phyloP scores from a whole-genome alignment of 2,113 vertebrate genomes.

The Bubo bubo region DNA sequence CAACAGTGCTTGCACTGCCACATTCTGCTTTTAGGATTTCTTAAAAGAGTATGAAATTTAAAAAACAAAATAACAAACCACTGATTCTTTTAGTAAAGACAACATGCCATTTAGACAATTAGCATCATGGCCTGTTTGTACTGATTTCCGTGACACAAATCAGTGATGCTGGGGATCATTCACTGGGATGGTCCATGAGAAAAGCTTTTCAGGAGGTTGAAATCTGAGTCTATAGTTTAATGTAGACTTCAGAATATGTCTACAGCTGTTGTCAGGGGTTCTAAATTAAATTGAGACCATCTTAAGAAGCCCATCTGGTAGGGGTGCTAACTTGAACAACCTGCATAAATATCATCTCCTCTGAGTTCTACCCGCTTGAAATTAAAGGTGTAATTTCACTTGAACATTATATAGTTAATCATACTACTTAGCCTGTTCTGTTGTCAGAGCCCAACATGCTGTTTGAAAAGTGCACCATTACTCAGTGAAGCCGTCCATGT shows the following conservation, averaged over 20 bases:
- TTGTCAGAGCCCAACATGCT: not conserved
- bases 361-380: not conserved
- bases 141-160: not conserved
- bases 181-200: not conserved
- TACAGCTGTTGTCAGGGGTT: not conserved
- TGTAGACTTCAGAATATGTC: not conserved
- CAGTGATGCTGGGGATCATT: not conserved
- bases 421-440: not conserved
- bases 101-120: not conserved
- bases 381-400: not conserved
- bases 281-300: not conserved
- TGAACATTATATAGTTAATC: not conserved
- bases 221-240: not conserved
- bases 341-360: not conserved
- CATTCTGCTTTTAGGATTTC: not conserved
- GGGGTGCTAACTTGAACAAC: not conserved
- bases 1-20: not conserved
- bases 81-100: not conserved
- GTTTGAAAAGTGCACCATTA: not conserved
- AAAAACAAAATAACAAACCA: not conserved
- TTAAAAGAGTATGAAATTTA: not conserved
- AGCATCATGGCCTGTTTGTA: not conserved
- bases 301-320: not conserved
- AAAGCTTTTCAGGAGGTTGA: not conserved
- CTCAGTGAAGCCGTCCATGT: rapidly evolving